A percentile compares a stretch with the other conserved stretches of the same genome.
Evolutionary conservation across 1,140 invertebrate species (phyloP).

Genomic region (Hesperophylax magnus): DNA sequence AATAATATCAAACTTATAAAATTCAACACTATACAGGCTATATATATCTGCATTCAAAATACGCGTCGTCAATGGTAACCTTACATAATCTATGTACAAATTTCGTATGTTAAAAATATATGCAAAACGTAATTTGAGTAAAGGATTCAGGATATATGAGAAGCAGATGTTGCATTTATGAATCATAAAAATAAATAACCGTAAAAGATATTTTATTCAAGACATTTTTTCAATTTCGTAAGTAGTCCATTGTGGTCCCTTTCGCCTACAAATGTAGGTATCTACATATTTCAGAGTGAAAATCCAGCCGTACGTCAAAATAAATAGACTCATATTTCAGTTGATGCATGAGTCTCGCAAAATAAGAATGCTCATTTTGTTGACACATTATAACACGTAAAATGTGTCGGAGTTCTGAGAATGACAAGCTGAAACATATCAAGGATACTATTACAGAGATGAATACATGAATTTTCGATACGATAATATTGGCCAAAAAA

Average conservation of each 20-base stretch:
- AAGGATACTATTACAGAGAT: no score
- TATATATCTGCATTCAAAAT: neutral
- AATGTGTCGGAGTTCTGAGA: no score
- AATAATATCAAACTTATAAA: neutral
- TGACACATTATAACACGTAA: slow-evolving; percentile 9
- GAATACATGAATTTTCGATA: no score
- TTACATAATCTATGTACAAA: neutral
- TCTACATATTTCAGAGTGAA: slow-evolving; percentile 1
- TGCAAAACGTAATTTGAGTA: neutral
- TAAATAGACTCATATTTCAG: slow-evolving; percentile 38
- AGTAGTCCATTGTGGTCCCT: slow-evolving; percentile 22
- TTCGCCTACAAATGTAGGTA: slow-evolving; percentile 17
- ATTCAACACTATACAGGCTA: neutral
- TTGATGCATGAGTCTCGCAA: slow-evolving; percentile 11
- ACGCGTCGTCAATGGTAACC: neutral
- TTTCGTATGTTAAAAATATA: neutral
- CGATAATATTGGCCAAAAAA: no score
- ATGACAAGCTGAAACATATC: no score
- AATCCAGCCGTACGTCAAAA: slow-evolving; percentile 34
- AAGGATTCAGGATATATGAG: neutral
- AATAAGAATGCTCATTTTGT: slow-evolving; percentile 34
- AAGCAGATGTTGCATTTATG: neutral
- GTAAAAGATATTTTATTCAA: slow-evolving; percentile 22
- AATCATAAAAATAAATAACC: neutral
- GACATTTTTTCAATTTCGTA: slow-evolving; percentile 28